Percentiles rank a stretch among this genome's conserved stretches.
Conservation (phyloP, 2,113 vertebrate genomes). For the Lagenorhynchus albirostris region DNA sequence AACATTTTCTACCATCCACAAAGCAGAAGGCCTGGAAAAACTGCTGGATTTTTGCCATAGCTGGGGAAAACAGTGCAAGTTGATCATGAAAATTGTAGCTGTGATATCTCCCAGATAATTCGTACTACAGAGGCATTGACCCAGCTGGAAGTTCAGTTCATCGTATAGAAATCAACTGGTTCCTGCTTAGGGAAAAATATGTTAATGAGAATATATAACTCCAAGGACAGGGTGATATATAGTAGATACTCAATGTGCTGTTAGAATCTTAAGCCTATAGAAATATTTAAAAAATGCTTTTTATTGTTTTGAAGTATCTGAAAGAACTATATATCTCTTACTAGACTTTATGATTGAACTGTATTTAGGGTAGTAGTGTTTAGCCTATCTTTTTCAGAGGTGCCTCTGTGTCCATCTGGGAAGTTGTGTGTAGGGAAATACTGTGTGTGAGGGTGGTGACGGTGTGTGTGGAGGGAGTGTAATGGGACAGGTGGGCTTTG, state of each 20-base stretch:
- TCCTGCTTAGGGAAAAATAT: background rate
- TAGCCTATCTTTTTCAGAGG: background rate
- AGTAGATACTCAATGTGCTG: background rate
- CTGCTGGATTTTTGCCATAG: background rate
- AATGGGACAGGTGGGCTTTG: background rate
- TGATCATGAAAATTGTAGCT: background rate
- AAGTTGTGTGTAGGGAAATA: background rate
- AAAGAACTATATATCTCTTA: background rate
- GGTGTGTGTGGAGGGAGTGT: background rate
- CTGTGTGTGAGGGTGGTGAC: background rate
- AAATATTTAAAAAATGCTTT: background rate
- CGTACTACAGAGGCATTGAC: background rate
- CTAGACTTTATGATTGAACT: background rate
- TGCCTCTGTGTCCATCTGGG: background rate
- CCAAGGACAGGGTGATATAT: background rate
- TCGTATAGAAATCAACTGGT: background rate
- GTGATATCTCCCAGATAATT: background rate
- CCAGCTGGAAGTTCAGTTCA: background rate
- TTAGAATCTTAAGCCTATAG: background rate
- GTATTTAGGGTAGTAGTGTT: background rate
- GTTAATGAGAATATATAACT: background rate
- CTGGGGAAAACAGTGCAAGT: background rate
- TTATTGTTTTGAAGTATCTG: background rate
- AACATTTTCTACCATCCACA: background rate
- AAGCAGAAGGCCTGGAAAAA: background rate